phyloP scores from a whole-genome alignment of 2,797 vertebrate genomes.

The Gadopsis bispinosus region DNA sequence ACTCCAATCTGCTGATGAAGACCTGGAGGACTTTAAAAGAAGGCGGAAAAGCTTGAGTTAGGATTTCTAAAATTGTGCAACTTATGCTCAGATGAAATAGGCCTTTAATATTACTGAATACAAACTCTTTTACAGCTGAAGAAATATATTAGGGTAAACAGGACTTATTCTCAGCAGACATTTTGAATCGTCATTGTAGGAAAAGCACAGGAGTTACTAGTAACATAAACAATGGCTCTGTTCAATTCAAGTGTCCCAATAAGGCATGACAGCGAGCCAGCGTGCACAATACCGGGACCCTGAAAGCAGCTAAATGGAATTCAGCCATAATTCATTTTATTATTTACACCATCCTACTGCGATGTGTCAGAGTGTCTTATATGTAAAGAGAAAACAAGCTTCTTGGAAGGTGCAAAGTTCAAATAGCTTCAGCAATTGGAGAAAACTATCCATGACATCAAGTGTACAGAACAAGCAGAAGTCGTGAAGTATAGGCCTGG shows the following conservation, averaged over 20 bases:
- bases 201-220: neutral
- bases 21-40: neutral
- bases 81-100: neutral
- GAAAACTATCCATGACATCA: slow-evolving; percentile 20
- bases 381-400: neutral
- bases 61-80: neutral
- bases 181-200: neutral
- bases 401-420: neutral
- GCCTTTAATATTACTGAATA: neutral
- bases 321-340: neutral
- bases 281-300: neutral
- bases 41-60: neutral
- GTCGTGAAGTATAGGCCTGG: slow-evolving; percentile 19
- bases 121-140: slow-evolving; percentile 3
- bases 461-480: slow-evolving; percentile 35
- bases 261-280: neutral
- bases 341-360: neutral
- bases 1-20: neutral
- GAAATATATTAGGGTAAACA: neutral
- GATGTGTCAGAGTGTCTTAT: neutral
- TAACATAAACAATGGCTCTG: neutral
- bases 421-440: slow-evolving; percentile 4
- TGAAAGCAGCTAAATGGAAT: neutral
- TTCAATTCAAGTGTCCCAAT: neutral
- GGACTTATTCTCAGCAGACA: neutral